phyloP scores from a whole-genome alignment of 2,797 vertebrate genomes.

The Triplophysa yarkandensis region DNA sequence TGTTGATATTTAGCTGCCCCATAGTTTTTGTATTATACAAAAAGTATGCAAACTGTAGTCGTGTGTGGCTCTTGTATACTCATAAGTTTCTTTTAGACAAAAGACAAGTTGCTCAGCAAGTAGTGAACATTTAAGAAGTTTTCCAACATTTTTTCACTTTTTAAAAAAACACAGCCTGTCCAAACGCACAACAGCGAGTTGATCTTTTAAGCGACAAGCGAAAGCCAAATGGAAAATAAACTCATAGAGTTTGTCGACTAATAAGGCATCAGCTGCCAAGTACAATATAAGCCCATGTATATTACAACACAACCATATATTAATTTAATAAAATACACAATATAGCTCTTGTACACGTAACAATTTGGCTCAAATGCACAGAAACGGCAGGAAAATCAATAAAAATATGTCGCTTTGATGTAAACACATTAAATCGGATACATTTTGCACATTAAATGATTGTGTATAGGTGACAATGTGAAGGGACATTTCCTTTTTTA shows the following conservation, averaged over 20 bases:
- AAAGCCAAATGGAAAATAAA: slow-evolving; percentile 84
- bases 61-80: slow-evolving; percentile 68
- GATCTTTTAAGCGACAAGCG: slow-evolving; percentile 78
- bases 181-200: slow-evolving; percentile 86
- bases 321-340: slow-evolving; percentile 99
- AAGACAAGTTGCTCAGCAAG: slow-evolving; percentile 72
- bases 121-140: slow-evolving; percentile 89
- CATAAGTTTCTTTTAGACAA: slow-evolving; percentile 63
- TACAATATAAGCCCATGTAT: slow-evolving; percentile 99
- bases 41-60: slow-evolving; percentile 65
- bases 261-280: slow-evolving; percentile 99
- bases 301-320: slow-evolving; percentile 99
- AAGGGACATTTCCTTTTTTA: slow-evolving; percentile 89
- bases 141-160: slow-evolving; percentile 85
- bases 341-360: slow-evolving; percentile 99
- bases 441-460: slow-evolving; percentile 99
- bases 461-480: slow-evolving; percentile 89
- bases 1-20: slow-evolving; percentile 79
- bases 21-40: slow-evolving; percentile 72
- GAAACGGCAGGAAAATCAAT: slow-evolving; percentile 94
- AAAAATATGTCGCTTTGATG: slow-evolving; percentile 99
- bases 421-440: slow-evolving; percentile 99
- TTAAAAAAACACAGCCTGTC: slow-evolving; percentile 88
- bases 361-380: slow-evolving; percentile 99
- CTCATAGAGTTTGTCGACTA: slow-evolving; percentile 99